phyloP scores from a whole-genome alignment of 2,113 vertebrate genomes.

The Suncus etruscus region DNA sequence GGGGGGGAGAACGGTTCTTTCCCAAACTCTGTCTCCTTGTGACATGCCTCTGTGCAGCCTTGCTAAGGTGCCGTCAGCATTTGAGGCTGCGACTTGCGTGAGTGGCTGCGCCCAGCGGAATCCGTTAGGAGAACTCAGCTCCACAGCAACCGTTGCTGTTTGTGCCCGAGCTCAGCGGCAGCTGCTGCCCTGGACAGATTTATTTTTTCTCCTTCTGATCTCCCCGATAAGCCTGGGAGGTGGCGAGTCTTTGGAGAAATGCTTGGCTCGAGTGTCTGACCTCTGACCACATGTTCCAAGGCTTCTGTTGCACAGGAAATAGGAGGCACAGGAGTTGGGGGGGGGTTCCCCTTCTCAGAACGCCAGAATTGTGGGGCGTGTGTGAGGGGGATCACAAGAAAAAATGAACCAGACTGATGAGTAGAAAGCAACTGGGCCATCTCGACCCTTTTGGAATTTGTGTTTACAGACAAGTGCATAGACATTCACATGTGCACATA shows the following conservation, averaged over 20 bases:
- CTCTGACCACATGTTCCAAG: conserved; percentile 66
- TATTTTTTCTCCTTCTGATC: conserved; percentile 78
- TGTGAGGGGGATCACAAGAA: too few species aligned
- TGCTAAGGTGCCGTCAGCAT: conserved; percentile 77
- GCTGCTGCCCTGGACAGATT: conserved; percentile 68
- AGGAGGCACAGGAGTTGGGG: not conserved
- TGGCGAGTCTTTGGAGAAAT: conserved; percentile 43
- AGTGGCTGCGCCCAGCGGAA: conserved; percentile 75
- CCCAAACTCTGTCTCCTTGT: conserved; percentile 81
- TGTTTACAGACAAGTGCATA: too few species aligned
- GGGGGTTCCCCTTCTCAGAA: too few species aligned
- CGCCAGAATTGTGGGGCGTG: too few species aligned
- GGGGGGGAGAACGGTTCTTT: conserved; percentile 31
- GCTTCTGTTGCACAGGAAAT: conserved; percentile 10
- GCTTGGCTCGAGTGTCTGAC: conserved; percentile 59
- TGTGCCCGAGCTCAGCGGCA: conserved; percentile 66
- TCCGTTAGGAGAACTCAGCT: conserved; percentile 67
- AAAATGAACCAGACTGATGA: not conserved
- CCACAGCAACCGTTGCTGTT: conserved; percentile 89
- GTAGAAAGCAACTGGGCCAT: too few species aligned
- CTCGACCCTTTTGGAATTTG: too few species aligned
- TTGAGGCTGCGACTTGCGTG: conserved; percentile 75
- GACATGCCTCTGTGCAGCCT: conserved; percentile 77
- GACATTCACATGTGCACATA: too few species aligned
- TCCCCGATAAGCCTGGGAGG: conserved; percentile 54